Percentiles rank a stretch among this genome's conserved stretches.
phyloP scores from a whole-genome alignment of 2,797 vertebrate species.

The Linurgus olivaceus region DNA sequence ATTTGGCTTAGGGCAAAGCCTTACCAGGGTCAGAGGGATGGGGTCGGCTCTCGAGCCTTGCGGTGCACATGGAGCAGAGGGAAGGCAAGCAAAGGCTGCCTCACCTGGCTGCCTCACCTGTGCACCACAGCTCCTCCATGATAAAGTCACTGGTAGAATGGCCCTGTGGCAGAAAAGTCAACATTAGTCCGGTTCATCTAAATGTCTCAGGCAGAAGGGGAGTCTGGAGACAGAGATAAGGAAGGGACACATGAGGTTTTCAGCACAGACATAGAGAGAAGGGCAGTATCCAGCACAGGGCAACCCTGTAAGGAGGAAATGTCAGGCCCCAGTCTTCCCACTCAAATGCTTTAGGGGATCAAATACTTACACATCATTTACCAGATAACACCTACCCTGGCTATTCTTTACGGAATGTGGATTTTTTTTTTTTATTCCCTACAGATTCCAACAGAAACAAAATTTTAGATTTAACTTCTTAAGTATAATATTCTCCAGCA shows the following conservation, averaged over 20 bases:
- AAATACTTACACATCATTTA: neutral
- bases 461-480: constrained; percentile 56
- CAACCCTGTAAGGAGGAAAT: neutral
- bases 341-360: neutral
- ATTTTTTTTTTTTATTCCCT: constrained; percentile 17
- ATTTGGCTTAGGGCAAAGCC: neutral
- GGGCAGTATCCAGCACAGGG: neutral
- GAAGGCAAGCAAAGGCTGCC: neutral
- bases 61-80: rapidly evolving
- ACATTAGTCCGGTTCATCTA: neutral
- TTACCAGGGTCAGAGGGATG: rapidly evolving
- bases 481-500: neutral
- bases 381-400: neutral
- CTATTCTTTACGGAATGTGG: neutral
- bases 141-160: neutral
- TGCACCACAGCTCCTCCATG: neutral
- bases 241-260: neutral
- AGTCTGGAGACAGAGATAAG: neutral
- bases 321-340: neutral
- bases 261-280: neutral
- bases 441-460: constrained; percentile 73
- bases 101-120: rapidly evolving
- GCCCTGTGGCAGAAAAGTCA: neutral
- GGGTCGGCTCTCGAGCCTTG: rapidly evolving
- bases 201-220: neutral